Conservation (phyloP, 2,797 vertebrate species). For the Siniperca scherzeri region DNA sequence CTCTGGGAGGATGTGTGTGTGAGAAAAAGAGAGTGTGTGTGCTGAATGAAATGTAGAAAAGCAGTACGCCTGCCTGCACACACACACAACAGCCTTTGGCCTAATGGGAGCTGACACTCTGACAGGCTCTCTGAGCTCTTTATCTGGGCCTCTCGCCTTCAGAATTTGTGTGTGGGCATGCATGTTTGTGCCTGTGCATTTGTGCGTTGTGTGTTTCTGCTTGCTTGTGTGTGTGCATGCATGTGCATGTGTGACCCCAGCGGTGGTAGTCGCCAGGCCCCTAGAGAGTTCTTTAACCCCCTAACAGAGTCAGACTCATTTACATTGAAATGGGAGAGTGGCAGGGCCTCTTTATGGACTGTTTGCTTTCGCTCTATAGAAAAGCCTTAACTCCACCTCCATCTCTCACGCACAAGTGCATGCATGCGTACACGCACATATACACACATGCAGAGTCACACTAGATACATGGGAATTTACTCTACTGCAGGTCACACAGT, state of each 20-base stretch:
- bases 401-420: slow-evolving; percentile 61
- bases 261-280: slow-evolving; percentile 79
- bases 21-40: slow-evolving; percentile 69
- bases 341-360: slow-evolving; percentile 85
- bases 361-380: slow-evolving; percentile 84
- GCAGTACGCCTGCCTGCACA: slow-evolving; percentile 82
- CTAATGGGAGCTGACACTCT: slow-evolving; percentile 86
- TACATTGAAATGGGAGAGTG: slow-evolving; percentile 89
- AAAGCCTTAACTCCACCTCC: slow-evolving; percentile 77
- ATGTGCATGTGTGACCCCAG: slow-evolving; percentile 79
- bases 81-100: slow-evolving; percentile 81
- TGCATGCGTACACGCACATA: slow-evolving; percentile 32
- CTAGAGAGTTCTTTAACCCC: slow-evolving; percentile 86
- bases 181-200: slow-evolving; percentile 52
- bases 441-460: slow-evolving; percentile 43
- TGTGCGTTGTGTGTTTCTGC: slow-evolving; percentile 59
- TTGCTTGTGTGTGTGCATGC: slow-evolving; percentile 54
- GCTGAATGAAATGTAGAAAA: slow-evolving; percentile 80
- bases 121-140: slow-evolving; percentile 87
- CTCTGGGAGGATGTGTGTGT: slow-evolving; percentile 76
- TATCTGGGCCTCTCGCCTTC: slow-evolving; percentile 83
- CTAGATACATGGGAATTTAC: slow-evolving; percentile 78
- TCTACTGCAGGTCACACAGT: slow-evolving; percentile 72
- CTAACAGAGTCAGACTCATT: slow-evolving; percentile 89
- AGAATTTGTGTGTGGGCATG: slow-evolving; percentile 59